Percentiles rank a stretch among this genome's conserved stretches.
Evolutionary conservation across 2,888 invertebrate genomes (phyloP).

Genomic region (Cephus pygmeus): DNA sequence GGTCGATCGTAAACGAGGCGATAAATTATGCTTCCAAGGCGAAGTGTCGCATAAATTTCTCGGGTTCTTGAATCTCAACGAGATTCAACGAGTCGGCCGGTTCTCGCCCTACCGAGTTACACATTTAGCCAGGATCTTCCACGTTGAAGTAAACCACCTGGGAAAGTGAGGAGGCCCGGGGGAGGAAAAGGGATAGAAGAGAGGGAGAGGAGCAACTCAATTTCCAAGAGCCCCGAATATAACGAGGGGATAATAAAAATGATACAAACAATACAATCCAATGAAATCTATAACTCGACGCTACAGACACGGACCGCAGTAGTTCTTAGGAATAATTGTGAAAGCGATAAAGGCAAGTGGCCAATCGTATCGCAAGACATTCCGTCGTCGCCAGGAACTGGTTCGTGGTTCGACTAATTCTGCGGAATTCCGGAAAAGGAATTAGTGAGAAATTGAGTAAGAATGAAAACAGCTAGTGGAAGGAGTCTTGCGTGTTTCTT

Average conservation of each 20-base stretch:
- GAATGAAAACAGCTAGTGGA: neutral
- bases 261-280: neutral
- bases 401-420: neutral
- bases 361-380: neutral
- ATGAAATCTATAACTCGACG: neutral
- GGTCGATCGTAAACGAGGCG: neutral
- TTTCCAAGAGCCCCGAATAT: neutral
- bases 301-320: neutral
- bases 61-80: constrained; percentile 1
- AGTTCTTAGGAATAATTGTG: neutral
- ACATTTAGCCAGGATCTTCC: neutral
- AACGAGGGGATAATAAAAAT: neutral
- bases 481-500: neutral
- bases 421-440: neutral
- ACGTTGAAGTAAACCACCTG: neutral
- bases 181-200: neutral
- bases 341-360: neutral
- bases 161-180: neutral
- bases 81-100: neutral
- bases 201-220: neutral
- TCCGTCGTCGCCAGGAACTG: neutral
- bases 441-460: neutral
- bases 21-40: constrained; percentile 3
- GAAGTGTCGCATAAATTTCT: constrained; percentile 2
- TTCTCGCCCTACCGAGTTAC: neutral